Evolutionary conservation across 2,888 invertebrate genomes (phyloP).

Genomic region (Ditylenchus weischeri): DNA sequence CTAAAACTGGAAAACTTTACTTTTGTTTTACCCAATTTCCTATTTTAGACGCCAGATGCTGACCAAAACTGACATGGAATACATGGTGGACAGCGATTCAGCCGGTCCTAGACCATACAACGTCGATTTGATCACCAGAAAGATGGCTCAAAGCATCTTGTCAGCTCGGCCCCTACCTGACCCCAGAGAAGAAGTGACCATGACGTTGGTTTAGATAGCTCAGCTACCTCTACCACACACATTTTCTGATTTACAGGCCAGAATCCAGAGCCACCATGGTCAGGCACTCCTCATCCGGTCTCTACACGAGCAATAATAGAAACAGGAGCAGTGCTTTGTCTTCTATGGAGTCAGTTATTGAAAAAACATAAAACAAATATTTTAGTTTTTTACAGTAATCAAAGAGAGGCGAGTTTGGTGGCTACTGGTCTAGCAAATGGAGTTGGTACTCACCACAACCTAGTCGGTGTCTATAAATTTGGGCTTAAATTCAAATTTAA

Average conservation of each 20-base stretch:
- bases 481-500: too few species aligned
- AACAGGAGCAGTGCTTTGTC: conserved; percentile 3
- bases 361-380: background rate
- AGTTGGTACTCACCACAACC: too few species aligned
- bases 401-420: too few species aligned
- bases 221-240: background rate
- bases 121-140: conserved; percentile 49
- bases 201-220: conserved; percentile 27
- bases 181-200: conserved; percentile 40
- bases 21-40: background rate
- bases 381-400: too few species aligned
- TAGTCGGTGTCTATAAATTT: too few species aligned
- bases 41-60: conserved; percentile 25
- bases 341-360: conserved; percentile 1
- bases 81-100: conserved; percentile 50
- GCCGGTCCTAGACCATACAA: conserved; percentile 56
- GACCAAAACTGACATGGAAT: conserved; percentile 42
- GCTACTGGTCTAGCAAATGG: too few species aligned
- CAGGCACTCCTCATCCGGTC: conserved; percentile 20
- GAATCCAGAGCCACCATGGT: conserved; percentile 36
- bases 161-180: conserved; percentile 46
- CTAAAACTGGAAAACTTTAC: background rate
- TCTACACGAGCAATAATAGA: conserved; percentile 20
- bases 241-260: conserved; percentile 27
- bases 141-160: conserved; percentile 50